These are phyloP conservation scores for Orthonychiurus folsomi DNA, from an alignment of 2,888 invertebrate genomes.

Conservation along the genomic window DNA sequence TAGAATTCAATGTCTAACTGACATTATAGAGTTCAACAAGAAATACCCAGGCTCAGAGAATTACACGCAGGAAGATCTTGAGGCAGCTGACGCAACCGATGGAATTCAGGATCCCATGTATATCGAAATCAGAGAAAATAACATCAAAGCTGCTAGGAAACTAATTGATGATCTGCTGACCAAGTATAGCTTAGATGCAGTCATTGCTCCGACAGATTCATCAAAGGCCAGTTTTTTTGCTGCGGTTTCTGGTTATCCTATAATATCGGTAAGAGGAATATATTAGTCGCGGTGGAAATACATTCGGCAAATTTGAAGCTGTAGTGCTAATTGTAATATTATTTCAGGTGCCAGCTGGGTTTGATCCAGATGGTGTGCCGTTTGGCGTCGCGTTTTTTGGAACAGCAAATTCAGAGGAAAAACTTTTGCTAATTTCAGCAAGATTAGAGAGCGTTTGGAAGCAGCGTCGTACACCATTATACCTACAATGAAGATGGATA, in stretches of 20 bases:
- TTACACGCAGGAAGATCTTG: constrained; percentile 6
- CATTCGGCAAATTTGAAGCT: too few relatives aligned
- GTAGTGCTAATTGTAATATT: too few relatives aligned
- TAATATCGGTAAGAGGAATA: constrained; percentile 6
- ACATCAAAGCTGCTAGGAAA: constrained; percentile 12
- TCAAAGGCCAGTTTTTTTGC: background rate
- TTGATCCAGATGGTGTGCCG: background rate
- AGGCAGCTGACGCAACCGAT: constrained; percentile 19
- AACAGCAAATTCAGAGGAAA: background rate
- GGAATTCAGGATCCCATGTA: constrained; percentile 21
- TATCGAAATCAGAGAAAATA: constrained; percentile 5
- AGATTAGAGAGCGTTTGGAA: background rate
- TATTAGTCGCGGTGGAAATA: too few relatives aligned
- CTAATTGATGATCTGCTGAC: constrained; percentile 1
- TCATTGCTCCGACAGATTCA: constrained; percentile 5
- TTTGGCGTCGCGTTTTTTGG: constrained; percentile 2
- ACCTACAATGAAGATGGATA: too few relatives aligned
- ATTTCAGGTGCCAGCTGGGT: background rate
- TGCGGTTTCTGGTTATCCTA: constrained; percentile 9
- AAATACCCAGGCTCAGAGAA: constrained; percentile 3
- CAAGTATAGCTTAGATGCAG: constrained; percentile 4
- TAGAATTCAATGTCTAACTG: background rate
- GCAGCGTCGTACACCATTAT: background rate
- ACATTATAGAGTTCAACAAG: constrained; percentile 12
- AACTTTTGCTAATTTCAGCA: background rate